phyloP scores from a whole-genome alignment of 2,888 invertebrate species.

The Eremobia ochroleuca region DNA sequence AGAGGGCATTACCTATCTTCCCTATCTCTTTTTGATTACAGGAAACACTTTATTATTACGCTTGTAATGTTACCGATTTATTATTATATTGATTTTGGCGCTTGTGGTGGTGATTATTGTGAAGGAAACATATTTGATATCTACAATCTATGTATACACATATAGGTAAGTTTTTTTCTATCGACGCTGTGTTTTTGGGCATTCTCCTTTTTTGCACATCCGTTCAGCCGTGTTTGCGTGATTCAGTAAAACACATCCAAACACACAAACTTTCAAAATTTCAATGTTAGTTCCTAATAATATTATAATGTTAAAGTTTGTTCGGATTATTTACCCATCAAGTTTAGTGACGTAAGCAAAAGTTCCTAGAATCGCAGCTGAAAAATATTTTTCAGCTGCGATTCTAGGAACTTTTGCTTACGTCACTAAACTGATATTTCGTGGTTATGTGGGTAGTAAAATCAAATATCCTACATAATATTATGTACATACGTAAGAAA shows the following conservation, averaged over 20 bases:
- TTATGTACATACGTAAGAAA: background rate
- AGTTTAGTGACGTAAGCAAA: too few species aligned
- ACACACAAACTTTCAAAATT: background rate
- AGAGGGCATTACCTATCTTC: too few species aligned
- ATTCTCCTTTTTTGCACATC: background rate
- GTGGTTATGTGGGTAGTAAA: constrained; percentile 21
- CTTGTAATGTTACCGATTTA: background rate
- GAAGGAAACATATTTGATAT: background rate
- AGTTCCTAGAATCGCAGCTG: too few species aligned
- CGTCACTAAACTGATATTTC: constrained; percentile 38
- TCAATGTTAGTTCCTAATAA: background rate
- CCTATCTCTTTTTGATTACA: background rate
- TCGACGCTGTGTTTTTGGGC: background rate
- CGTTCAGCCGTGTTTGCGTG: background rate
- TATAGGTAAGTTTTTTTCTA: background rate
- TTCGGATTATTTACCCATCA: constrained; percentile 34
- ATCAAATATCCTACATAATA: constrained; percentile 24
- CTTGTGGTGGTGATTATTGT: background rate
- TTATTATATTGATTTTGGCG: too few species aligned
- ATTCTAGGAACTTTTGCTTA: constrained; percentile 34
- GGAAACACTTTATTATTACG: background rate
- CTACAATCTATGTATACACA: too few species aligned
- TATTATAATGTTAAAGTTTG: too few species aligned
- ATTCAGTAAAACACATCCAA: background rate
- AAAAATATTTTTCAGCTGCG: constrained; percentile 12